phyloP scores from a whole-genome alignment of 2,113 vertebrate genomes.

The Deroptyus accipitrinus region DNA sequence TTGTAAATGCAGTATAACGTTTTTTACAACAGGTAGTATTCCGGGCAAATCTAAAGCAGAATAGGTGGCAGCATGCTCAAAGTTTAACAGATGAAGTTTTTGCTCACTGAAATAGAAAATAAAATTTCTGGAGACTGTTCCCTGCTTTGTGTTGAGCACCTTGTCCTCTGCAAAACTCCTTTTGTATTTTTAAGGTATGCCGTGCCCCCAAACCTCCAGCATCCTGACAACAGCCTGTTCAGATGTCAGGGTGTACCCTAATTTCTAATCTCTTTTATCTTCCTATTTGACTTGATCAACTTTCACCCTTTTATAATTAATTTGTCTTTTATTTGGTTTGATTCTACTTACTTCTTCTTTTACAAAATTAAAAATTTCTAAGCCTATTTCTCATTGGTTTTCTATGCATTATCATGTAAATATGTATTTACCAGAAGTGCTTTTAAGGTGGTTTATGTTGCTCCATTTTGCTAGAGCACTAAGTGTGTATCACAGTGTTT shows the following conservation, averaged over 20 bases:
- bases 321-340: neutral
- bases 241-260: neutral
- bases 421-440: neutral
- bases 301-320: neutral
- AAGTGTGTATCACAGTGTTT: neutral
- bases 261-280: neutral
- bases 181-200: neutral
- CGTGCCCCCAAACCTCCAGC: too few relatives aligned
- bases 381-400: neutral
- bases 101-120: neutral
- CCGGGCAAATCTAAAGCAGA: rapidly evolving
- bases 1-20: rapidly evolving
- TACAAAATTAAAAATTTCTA: neutral
- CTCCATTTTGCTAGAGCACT: neutral
- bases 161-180: neutral
- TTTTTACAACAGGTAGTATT: neutral
- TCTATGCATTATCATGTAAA: neutral
- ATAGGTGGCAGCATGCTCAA: rapidly evolving
- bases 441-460: neutral
- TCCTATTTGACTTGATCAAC: neutral
- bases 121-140: neutral
- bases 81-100: neutral
- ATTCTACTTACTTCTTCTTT: neutral
- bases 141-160: neutral
- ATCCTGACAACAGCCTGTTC: neutral